phyloP scores from a whole-genome alignment of 92 coral and sea anemone species.

The Epizoanthus ramosus region DNA sequence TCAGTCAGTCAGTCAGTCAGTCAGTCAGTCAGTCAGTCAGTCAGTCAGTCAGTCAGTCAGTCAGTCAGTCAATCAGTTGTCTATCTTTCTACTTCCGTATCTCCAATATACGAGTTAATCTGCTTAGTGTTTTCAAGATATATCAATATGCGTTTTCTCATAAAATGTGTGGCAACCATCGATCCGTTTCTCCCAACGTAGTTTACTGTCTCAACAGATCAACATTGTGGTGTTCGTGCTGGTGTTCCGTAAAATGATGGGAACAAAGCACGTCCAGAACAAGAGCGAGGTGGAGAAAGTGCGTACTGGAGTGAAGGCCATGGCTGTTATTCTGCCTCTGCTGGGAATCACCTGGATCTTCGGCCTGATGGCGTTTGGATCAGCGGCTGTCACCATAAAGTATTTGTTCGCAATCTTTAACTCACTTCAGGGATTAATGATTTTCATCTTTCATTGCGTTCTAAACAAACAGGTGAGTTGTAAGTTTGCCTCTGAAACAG shows the following conservation, averaged over 20 bases:
- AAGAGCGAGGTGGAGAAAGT: constrained; percentile 78
- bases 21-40: too few relatives aligned
- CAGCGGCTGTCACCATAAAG: constrained; percentile 76
- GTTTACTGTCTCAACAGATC: constrained; percentile 44
- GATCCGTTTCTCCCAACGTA: too few relatives aligned
- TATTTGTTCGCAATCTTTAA: constrained; percentile 79
- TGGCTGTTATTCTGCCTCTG: constrained; percentile 90
- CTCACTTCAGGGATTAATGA: constrained; percentile 49
- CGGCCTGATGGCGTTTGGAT: constrained; percentile 84
- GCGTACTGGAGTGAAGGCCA: constrained; percentile 90
- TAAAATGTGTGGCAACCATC: too few relatives aligned
- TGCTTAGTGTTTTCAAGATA: too few relatives aligned
- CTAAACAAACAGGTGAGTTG: constrained; percentile 83
- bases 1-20: too few relatives aligned
- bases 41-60: too few relatives aligned
- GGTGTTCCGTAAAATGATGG: constrained; percentile 93
- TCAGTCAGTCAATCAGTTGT: too few relatives aligned
- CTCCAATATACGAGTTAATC: too few relatives aligned
- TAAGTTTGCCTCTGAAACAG: too few relatives aligned
- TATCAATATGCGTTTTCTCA: too few relatives aligned
- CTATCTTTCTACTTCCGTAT: too few relatives aligned
- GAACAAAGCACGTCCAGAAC: constrained; percentile 74
- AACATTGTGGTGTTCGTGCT: constrained; percentile 78
- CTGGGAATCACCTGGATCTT: constrained; percentile 53
- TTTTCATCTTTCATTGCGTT: constrained; percentile 89